A percentile compares a stretch with the other conserved stretches of the same genome.
phyloP scores from a whole-genome alignment of 2,888 invertebrate genomes.

The Lapara coniferarum region DNA sequence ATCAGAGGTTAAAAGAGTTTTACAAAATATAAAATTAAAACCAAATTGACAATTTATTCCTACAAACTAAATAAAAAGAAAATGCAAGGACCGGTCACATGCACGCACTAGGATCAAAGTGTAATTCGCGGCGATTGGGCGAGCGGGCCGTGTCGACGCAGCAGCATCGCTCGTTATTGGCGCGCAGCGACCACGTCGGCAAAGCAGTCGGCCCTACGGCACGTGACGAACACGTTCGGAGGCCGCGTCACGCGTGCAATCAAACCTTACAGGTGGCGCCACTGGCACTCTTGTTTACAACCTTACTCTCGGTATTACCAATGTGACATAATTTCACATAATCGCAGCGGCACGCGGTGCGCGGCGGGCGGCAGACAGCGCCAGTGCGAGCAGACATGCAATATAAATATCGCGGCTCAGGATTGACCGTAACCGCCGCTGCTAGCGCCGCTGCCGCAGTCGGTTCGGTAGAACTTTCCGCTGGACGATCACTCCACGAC shows the following conservation, averaged over 20 bases:
- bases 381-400: conserved; percentile 8
- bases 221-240: conserved; percentile 60
- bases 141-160: conserved; percentile 45
- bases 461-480: conserved; percentile 2
- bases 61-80: conserved; percentile 29
- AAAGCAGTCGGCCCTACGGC: conserved; percentile 52
- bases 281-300: conserved; percentile 60
- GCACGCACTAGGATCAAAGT: conserved; percentile 64
- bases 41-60: neutral
- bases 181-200: conserved; percentile 44
- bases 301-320: conserved; percentile 38
- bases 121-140: conserved; percentile 61
- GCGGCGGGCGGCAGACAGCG: conserved; percentile 22
- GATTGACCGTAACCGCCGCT: too few relatives aligned
- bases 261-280: conserved; percentile 57
- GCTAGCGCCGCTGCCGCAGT: too few relatives aligned
- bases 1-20: too few relatives aligned
- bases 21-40: neutral
- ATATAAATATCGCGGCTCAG: neutral
- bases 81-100: conserved; percentile 66
- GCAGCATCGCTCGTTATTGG: conserved; percentile 56
- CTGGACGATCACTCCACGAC: neutral
- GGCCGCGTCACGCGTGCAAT: conserved; percentile 38
- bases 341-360: conserved; percentile 37
- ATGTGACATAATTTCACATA: conserved; percentile 71